Evolutionary conservation across 2,113 vertebrate species (phyloP).

Genomic region (Pomatorhinus ruficollis): DNA sequence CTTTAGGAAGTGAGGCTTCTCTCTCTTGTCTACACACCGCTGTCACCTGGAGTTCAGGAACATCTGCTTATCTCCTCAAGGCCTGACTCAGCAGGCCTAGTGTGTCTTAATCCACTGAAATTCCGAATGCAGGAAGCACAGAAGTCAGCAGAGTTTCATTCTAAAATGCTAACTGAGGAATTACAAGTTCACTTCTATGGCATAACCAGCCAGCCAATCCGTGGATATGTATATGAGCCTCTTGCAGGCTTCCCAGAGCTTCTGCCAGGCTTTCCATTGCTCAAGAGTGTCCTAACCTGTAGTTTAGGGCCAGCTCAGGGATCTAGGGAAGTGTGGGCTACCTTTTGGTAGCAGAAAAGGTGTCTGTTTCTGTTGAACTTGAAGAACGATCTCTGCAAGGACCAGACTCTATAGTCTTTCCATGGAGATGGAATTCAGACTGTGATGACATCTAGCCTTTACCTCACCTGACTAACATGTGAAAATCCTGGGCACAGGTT

Average conservation of each 20-base stretch:
- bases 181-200: background rate
- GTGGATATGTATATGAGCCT: background rate
- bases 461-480: background rate
- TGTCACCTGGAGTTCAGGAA: background rate
- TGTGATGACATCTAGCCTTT: background rate
- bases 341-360: background rate
- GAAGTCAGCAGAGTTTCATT: constrained; percentile 1
- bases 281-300: background rate
- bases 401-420: background rate
- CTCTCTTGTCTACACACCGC: background rate
- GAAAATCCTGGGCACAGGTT: background rate
- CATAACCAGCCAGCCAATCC: background rate
- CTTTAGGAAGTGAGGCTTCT: background rate
- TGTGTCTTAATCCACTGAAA: background rate
- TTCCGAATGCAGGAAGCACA: background rate
- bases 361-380: background rate
- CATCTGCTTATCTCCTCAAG: background rate
- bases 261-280: background rate
- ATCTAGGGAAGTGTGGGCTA: background rate
- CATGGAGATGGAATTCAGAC: background rate
- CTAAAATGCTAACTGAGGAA: background rate
- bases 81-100: background rate
- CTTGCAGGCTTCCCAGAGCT: background rate
- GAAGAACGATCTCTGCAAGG: background rate
- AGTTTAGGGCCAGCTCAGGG: background rate